Evolutionary conservation across 2,888 invertebrate genomes (phyloP).

Genomic region (Anorthoa munda): DNA sequence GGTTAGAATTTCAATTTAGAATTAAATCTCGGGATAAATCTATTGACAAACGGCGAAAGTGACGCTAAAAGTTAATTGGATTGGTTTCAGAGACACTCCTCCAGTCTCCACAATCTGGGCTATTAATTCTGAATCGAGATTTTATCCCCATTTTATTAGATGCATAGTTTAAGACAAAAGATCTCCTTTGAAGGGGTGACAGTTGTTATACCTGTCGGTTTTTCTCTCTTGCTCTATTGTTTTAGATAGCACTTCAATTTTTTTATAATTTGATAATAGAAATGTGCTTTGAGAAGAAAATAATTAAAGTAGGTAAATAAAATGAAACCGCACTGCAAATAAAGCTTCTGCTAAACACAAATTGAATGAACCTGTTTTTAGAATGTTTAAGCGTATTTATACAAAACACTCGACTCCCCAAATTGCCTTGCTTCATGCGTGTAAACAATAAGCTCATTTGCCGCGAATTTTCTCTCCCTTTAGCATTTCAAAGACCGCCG

Average conservation of each 20-base stretch:
- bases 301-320: constrained; percentile 4
- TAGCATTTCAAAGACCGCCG: constrained; percentile 69
- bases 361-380: constrained; percentile 31
- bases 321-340: background rate
- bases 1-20: constrained; percentile 62
- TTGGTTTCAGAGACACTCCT: constrained; percentile 58
- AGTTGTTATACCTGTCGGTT: constrained; percentile 3
- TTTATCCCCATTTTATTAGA: constrained; percentile 64
- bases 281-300: constrained; percentile 2
- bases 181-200: constrained; percentile 32
- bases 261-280: background rate
- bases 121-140: constrained; percentile 63
- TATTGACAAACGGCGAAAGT: constrained; percentile 65
- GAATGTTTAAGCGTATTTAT: constrained; percentile 14
- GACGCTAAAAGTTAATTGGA: constrained; percentile 67
- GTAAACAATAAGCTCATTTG: constrained; percentile 67
- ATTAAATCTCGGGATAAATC: constrained; percentile 61
- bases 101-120: constrained; percentile 57
- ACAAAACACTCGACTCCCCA: constrained; percentile 25
- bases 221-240: background rate
- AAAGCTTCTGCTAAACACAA: constrained; percentile 14
- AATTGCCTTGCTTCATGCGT: constrained; percentile 44
- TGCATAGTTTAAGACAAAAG: constrained; percentile 53
- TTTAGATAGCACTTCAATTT: background rate
- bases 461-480: constrained; percentile 63